phyloP scores from a whole-genome alignment of 2,888 invertebrate genomes.

The Thymelicus acteon region DNA sequence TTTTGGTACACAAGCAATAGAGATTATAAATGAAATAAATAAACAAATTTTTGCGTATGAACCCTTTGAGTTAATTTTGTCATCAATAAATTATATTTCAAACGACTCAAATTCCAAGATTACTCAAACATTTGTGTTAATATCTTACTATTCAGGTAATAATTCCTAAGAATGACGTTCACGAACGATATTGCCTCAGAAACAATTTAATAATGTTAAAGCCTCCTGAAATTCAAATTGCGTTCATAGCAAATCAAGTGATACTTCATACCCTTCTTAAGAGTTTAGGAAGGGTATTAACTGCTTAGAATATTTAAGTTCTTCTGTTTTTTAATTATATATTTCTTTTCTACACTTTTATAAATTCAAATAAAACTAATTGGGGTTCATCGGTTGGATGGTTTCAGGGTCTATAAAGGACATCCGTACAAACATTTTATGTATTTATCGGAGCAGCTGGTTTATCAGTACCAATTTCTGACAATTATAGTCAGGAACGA shows the following conservation, averaged over 20 bases:
- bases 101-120: not conserved
- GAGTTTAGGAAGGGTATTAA: conserved; percentile 2
- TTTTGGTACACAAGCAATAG: too few species aligned
- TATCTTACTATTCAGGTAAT: not conserved
- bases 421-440: too few species aligned
- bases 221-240: conserved; percentile 14
- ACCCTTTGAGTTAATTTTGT: not conserved
- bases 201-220: conserved; percentile 3
- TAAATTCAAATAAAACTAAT: too few species aligned
- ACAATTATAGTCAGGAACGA: too few species aligned
- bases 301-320: not conserved
- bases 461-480: too few species aligned
- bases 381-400: too few species aligned
- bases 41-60: not conserved
- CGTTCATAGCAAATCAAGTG: conserved; percentile 22
- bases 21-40: too few species aligned
- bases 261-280: conserved; percentile 4
- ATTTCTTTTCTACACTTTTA: too few species aligned
- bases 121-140: not conserved
- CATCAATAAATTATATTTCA: not conserved
- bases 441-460: too few species aligned
- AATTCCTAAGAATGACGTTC: not conserved
- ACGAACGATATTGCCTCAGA: not conserved
- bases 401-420: too few species aligned
- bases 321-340: not conserved